phyloP scores from a whole-genome alignment of 1,140 invertebrate species.

The Drosophila seguyi region DNA sequence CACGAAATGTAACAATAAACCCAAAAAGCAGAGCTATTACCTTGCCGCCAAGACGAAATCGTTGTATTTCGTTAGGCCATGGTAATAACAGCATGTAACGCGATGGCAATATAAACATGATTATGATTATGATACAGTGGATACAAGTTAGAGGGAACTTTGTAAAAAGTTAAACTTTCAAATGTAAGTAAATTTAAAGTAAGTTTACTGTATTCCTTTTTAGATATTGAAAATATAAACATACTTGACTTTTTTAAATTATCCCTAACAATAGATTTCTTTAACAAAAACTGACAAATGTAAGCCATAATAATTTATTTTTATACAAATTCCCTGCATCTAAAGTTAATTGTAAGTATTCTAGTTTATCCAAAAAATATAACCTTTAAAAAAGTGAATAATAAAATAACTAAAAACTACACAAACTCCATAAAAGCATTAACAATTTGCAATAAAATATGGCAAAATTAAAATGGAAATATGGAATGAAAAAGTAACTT shows the following conservation, averaged over 20 bases:
- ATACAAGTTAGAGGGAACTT: conserved; percentile 90
- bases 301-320: too few species aligned
- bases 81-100: conserved; percentile 20
- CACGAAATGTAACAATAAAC: conserved; percentile 17
- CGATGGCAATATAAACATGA: conserved; percentile 14
- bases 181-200: too few species aligned
- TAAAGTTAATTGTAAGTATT: too few species aligned
- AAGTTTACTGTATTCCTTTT: too few species aligned
- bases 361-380: too few species aligned
- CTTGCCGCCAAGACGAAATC: background rate
- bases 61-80: conserved; percentile 21
- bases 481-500: background rate
- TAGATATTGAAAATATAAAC: too few species aligned
- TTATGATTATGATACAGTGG: background rate
- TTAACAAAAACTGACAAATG: too few species aligned
- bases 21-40: conserved; percentile 20
- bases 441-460: conserved; percentile 2
- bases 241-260: too few species aligned
- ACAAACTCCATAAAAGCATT: background rate
- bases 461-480: background rate
- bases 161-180: background rate
- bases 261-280: too few species aligned
- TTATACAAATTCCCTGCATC: too few species aligned
- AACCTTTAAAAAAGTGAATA: background rate
- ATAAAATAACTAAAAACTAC: background rate